Base-by-base conservation (phyloP, 2,888 invertebrate genomes). In the Cryptophagus acutangulus region DNA sequence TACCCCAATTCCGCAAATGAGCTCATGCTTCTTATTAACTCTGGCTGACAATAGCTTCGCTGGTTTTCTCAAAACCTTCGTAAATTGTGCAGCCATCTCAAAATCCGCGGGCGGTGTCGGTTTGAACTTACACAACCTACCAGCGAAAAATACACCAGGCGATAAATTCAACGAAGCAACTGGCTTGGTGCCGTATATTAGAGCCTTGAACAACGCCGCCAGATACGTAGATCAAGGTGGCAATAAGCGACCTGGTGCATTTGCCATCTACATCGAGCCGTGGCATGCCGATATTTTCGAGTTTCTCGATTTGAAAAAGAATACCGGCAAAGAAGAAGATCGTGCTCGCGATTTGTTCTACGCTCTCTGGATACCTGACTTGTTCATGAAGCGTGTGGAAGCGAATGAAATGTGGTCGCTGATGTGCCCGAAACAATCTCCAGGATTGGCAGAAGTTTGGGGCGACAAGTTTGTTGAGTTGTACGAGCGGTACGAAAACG, bases 221-320 rank as follows among this genome's bases (percentile, higher is more conserved):
- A 77, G 92, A 43, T 97, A 96, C 71, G 95, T 97, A 1, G 95
- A 96, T 67, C 97, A 99, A 73, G 95, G 96, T 14, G 96, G 96
- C 33, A 95, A 95, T 63, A 96, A 96, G 76, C 74, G 96, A 46
- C 96, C 96, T 1, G 97, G 97, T 14, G 96, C 96, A 2, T 95
- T 97, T 73, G 95, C 99, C 10, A 82, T 99, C 45, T 99, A 99
- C 63, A 71, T 99, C 37, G 99, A 99, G 69, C 99, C 99, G 0
- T 99, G 99, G 99, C 99, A 99, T 72, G 86, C 92, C 0, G 97
- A 99, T 67, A 76, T 99, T 43, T 91, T 95, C 65, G 93, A 93
- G 44, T 99, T 96, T 71, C 72, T 99, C 36, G 89, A 96, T 64
- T 73, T 96, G 35, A 91, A 87, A 63, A 96, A 95, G 66, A 99